These are phyloP conservation scores for Sphyrna mokarran DNA, from an alignment of 2,113 vertebrate genomes.

Conservation along the genomic window DNA sequence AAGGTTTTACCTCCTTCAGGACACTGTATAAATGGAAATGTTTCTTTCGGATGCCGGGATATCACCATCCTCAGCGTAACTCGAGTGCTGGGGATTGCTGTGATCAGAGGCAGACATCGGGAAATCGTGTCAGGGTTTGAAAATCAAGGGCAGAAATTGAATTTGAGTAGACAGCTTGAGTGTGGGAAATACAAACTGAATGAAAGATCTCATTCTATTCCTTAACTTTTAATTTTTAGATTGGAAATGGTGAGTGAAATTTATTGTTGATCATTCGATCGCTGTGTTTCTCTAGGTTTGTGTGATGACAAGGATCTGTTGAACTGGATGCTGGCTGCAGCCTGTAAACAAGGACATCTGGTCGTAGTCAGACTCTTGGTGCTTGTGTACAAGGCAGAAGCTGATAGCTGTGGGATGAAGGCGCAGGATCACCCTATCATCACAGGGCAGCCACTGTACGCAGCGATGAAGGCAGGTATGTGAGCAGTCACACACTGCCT, in stretches of 20 bases:
- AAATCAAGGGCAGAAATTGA: background rate
- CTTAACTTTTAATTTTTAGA: background rate
- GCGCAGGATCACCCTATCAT: constrained; percentile 78
- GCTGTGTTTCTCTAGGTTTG: constrained; percentile 50
- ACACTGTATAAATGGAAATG: no score
- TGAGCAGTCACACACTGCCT: background rate
- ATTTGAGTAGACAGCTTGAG: background rate
- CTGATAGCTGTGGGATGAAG: constrained; percentile 67
- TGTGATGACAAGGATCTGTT: constrained; percentile 64
- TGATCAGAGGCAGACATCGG: background rate
- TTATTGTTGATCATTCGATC: background rate
- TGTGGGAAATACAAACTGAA: background rate
- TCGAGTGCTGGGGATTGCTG: background rate
- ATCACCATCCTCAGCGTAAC: no score
- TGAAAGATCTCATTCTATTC: background rate
- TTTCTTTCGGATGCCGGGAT: background rate
- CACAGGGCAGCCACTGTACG: constrained; percentile 74
- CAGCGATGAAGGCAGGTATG: constrained; percentile 77
- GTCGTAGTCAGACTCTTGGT: constrained; percentile 75
- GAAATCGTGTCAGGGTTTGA: background rate
- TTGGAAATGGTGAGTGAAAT: background rate
- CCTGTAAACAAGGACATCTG: constrained; percentile 78
- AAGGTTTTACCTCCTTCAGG: no score
- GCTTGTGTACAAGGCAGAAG: constrained; percentile 66
- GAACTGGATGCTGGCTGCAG: constrained; percentile 81